A percentile compares a stretch with the other conserved stretches of the same genome.
These are phyloP conservation scores for Equus przewalskii DNA, from an alignment of 2,113 vertebrate species.

Conservation along the genomic window DNA sequence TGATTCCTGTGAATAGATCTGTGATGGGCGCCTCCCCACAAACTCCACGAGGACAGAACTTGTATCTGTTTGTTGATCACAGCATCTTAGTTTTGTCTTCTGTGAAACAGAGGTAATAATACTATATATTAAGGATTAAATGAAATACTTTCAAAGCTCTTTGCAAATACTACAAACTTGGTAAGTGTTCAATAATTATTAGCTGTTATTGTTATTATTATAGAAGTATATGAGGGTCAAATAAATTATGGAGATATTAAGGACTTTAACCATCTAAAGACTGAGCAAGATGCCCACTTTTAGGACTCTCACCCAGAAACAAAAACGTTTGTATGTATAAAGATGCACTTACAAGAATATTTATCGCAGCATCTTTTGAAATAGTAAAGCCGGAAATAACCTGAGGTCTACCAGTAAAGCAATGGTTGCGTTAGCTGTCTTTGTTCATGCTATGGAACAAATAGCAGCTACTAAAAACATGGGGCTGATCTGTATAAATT, in stretches of 20 bases:
- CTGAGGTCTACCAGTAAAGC: not conserved
- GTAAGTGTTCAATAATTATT: not conserved
- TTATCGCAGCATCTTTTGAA: not conserved
- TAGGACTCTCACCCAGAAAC: not conserved
- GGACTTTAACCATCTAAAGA: not conserved
- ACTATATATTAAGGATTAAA: not conserved
- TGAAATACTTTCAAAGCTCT: not conserved
- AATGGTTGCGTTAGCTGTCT: not conserved
- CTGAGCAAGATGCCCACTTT: not conserved
- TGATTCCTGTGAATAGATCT: not conserved
- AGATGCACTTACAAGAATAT: not conserved
- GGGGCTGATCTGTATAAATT: no score
- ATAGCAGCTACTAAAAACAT: not conserved
- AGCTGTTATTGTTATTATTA: not conserved
- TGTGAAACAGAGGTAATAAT: not conserved
- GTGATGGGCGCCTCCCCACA: not conserved
- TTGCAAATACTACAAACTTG: not conserved
- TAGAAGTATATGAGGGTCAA: not conserved
- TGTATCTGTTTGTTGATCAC: not conserved
- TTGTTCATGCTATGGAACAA: not conserved
- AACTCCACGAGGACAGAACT: not conserved
- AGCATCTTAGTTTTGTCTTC: not conserved
- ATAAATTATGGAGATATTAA: not conserved
- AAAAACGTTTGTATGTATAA: not conserved
- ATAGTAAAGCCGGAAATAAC: not conserved